Percentiles rank a stretch among this genome's conserved stretches.
Conservation (phyloP, 2,113 vertebrate species). For the Cranoglanis bouderius region DNA sequence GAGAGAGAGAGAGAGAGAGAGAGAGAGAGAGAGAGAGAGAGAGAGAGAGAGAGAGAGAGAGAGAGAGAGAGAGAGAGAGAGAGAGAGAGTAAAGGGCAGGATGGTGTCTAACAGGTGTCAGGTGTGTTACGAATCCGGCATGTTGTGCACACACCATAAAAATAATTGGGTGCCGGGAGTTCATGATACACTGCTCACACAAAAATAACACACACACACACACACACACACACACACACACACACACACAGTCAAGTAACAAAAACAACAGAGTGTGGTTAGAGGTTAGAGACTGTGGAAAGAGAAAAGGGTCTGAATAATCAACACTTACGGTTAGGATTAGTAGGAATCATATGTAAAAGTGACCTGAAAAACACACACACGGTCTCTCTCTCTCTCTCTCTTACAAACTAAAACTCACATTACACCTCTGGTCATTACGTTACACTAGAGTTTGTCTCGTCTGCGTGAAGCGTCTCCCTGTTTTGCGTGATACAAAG, state of each 20-base stretch:
- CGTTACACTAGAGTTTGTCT: no score
- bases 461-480: background rate
- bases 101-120: background rate
- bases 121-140: background rate
- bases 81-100: background rate
- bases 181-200: background rate
- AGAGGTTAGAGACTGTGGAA: background rate
- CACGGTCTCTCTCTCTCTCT: background rate
- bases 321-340: background rate
- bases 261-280: background rate
- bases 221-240: conserved; percentile 14
- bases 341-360: background rate
- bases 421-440: no score
- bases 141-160: conserved; percentile 14
- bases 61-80: background rate
- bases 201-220: conserved; percentile 1
- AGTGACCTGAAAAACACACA: background rate
- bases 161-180: conserved; percentile 14
- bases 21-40: no score
- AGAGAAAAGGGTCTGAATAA: background rate
- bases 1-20: no score
- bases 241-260: background rate
- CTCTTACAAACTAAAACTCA: background rate
- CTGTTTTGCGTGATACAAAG: background rate
- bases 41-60: background rate